Conservation (phyloP, 2,888 invertebrate genomes). For the Hypena proboscidalis region DNA sequence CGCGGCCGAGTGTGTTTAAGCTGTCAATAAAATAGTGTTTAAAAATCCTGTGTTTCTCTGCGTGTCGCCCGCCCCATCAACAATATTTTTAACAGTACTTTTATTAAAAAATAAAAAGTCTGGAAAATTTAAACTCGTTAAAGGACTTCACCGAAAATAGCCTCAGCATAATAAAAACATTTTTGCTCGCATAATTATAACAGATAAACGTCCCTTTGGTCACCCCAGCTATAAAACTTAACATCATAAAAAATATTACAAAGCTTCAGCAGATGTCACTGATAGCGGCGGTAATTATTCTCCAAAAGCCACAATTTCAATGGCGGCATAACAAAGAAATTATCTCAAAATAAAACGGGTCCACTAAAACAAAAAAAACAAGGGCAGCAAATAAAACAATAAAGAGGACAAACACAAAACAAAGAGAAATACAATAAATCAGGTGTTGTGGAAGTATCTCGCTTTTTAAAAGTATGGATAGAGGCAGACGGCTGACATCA, state of each 20-base stretch:
- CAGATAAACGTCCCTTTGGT: conserved; percentile 1
- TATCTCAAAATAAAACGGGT: conserved; percentile 49
- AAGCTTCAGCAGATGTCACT: conserved; percentile 37
- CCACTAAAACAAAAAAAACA: conserved; percentile 48
- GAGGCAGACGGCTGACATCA: conserved; percentile 60
- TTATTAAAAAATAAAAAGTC: too few species aligned
- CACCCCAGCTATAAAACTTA: conserved; percentile 15
- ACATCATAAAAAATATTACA: conserved; percentile 17
- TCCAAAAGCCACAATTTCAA: conserved; percentile 39
- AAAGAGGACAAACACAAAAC: conserved; percentile 59
- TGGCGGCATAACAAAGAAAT: conserved; percentile 53
- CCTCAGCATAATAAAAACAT: background rate
- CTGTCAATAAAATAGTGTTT: too few species aligned
- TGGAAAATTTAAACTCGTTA: too few species aligned
- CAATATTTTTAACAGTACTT: too few species aligned
- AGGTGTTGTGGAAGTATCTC: conserved; percentile 63
- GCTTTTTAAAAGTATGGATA: conserved; percentile 59
- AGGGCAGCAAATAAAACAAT: conserved; percentile 56
- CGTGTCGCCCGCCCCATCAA: too few species aligned
- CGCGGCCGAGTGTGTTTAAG: too few species aligned
- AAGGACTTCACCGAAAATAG: too few species aligned
- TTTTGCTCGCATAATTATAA: background rate
- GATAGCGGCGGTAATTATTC: conserved; percentile 47
- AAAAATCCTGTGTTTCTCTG: too few species aligned
- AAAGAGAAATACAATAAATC: conserved; percentile 65